Base-by-base conservation (phyloP, 2,888 invertebrate species). In the Callyntrura sp. region DNA sequence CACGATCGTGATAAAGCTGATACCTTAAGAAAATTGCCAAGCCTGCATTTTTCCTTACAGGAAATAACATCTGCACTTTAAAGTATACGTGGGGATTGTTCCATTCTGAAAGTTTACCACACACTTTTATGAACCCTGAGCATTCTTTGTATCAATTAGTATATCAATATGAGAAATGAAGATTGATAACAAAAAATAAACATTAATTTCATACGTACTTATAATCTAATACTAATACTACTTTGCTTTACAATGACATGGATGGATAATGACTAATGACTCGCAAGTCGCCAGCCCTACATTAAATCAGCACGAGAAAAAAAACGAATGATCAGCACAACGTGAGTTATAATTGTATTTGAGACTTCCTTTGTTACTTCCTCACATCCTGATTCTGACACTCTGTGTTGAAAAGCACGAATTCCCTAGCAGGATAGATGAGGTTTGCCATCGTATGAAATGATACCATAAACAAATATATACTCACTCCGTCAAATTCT, bases 401-500 rank as follows among this genome's bases (percentile, higher is more conserved):
- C 28, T n/a, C 25, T 78, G 78, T 55, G 51, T 14, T 78, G 78
- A 55, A 48, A 78, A 51, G 25, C 55, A 35, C 35, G 11, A 12
- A 25, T 78, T 28, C 43, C n/a, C 9, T 70, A n/a, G 6, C 2
- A 6, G 35, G 8, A 65, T 65, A 70, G n/a, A n/a, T 70, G 9
- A 68, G 2, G 8, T 17, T 43, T 70, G 43, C 43, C 11, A 8
- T 45, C 5, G 20, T 17, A 14, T 65, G 2, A 51, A 68, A 68
- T 35, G 45, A 20, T 76, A 76, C 12, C 45, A 76, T 76, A 76
- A 76, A 76, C 76, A 76, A 76, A 76, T 51, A 73, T 48, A 73
- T 43, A 25, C 65, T 11, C 57, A 17, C 62, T 60, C 68, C 79
- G 60, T 79, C 79, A 79, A 76, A 79, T 79, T 79, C 79, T 79